Base-by-base conservation (phyloP, 2,797 vertebrate species). In the Aeoliscus strigatus region DNA sequence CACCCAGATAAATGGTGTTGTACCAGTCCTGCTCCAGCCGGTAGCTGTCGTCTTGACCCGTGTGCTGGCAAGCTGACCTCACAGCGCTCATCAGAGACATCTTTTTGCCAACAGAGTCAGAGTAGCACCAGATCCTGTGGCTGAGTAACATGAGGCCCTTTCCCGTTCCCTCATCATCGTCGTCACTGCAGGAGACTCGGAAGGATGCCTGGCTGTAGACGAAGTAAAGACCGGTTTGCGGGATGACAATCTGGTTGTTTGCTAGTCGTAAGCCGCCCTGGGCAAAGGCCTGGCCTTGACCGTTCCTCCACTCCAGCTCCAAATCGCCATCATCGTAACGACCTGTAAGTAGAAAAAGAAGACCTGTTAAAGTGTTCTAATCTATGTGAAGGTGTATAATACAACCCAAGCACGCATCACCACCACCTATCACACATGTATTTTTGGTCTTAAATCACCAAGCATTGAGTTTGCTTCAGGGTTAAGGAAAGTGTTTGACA, bases 161-260 rank as follows among this genome's bases (percentile, higher is more conserved):
- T 0, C 9, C 49, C 0, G 6, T 10, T 0, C 9, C 14, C 0
- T 10, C 17, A 1, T 48, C 27, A 0, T 46, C 28, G 1, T 13
- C 36, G 0, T 34, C 27, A 1, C 16, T 15, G 37, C 87, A 87
- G 51, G 48, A 57, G 9, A 85, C 65, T 3, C 54, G 53, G 66
- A 87, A 90, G 0, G 87, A 89, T 0, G 73, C 87, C 72, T 90
- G 89, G 66, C 83, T 89, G 79, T 90, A 90, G 57, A 90, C 76
- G 2, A 89, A 90, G 82, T 85, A 90, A 2, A 87, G 76, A 27
- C 88, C 88, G 0, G 27, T 51, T 0, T 41, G 24, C 0, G 83
- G 84, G 59, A 90, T 73, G 1, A 63, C 1, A 39, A 90, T 87
- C 27, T 66, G 0, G 46, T 88, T 88, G 2, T 65, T 0, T 1